Evolutionary conservation across 1,140 invertebrate species (phyloP).

Genomic region (Parasteatoda tepidariorum): DNA sequence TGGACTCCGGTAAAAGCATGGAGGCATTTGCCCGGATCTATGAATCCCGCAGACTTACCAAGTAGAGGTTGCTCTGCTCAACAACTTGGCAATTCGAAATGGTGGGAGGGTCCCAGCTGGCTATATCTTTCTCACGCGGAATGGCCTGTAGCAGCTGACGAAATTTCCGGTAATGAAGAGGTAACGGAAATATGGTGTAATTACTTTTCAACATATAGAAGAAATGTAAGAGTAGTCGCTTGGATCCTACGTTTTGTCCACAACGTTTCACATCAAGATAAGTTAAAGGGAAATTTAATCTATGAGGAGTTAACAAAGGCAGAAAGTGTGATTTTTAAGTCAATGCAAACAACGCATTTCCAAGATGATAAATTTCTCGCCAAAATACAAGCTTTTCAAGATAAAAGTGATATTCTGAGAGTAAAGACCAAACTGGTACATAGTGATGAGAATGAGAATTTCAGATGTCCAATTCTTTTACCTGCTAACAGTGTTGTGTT

Average conservation of each 20-base stretch:
- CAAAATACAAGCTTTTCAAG: slow-evolving; percentile 14
- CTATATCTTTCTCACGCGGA: neutral
- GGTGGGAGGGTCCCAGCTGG: neutral
- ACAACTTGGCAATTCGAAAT: slow-evolving; percentile 2
- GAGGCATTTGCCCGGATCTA: neutral
- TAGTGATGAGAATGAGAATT: slow-evolving; percentile 15
- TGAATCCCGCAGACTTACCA: slow-evolving; percentile 12
- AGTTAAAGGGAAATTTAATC: slow-evolving; percentile 8
- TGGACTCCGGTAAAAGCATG: slow-evolving; percentile 9
- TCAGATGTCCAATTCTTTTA: slow-evolving; percentile 20
- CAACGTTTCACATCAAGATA: neutral
- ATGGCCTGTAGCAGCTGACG: slow-evolving; percentile 25
- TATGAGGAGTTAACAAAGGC: slow-evolving; percentile 12
- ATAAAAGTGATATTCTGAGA: slow-evolving; percentile 1
- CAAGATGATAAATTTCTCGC: slow-evolving; percentile 17
- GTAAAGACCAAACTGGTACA: slow-evolving; percentile 20
- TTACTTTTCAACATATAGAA: slow-evolving; percentile 22
- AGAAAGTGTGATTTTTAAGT: slow-evolving; percentile 13
- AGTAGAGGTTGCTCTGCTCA: neutral
- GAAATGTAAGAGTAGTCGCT: slow-evolving; percentile 22
- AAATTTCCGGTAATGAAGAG: slow-evolving; percentile 25
- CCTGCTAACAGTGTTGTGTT: neutral
- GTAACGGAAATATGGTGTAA: neutral
- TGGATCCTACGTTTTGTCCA: slow-evolving; percentile 33
- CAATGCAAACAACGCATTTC: slow-evolving; percentile 6